These are phyloP conservation scores for Ips nitidus DNA, from an alignment of 1,140 invertebrate species.

Conservation along the genomic window DNA sequence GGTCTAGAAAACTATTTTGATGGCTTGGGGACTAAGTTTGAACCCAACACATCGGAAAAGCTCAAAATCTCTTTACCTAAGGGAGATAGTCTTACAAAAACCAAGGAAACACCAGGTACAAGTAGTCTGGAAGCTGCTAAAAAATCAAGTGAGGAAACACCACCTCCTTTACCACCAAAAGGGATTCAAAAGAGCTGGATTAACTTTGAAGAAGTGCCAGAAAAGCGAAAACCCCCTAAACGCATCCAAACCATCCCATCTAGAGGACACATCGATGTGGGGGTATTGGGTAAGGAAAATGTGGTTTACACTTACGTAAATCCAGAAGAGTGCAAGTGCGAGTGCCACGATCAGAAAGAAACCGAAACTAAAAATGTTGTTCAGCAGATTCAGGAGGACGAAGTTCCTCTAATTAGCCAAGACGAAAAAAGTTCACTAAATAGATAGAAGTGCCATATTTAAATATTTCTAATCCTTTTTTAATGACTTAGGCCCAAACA, in stretches of 20 bases:
- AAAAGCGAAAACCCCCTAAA: conserved; percentile 74
- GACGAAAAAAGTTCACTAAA: conserved; percentile 32
- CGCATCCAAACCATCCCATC: conserved; percentile 76
- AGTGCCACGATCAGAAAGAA: conserved; percentile 68
- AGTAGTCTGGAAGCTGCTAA: conserved; percentile 50
- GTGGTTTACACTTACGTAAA: conserved; percentile 75
- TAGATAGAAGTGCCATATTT: conserved; percentile 17
- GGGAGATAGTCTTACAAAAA: conserved; percentile 55
- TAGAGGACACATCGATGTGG: conserved; percentile 49
- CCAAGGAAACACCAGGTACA: conserved; percentile 47
- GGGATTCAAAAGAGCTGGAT: conserved; percentile 67
- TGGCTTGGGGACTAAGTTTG: conserved; percentile 46
- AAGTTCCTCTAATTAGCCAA: conserved; percentile 43
- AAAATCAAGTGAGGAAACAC: conserved; percentile 53
- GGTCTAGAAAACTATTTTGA: conserved; percentile 73
- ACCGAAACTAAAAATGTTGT: conserved; percentile 13
- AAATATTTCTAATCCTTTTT: not conserved
- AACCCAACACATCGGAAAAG: conserved; percentile 57
- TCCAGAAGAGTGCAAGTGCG: conserved; percentile 80
- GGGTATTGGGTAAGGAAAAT: conserved; percentile 48
- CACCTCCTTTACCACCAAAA: conserved; percentile 57
- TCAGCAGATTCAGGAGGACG: conserved; percentile 42
- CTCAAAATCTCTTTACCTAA: conserved; percentile 70
- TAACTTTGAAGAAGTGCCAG: conserved; percentile 82
- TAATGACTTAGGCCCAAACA: not conserved